These are phyloP conservation scores for Chamaea fasciata DNA, from an alignment of 2,113 vertebrate species.

Conservation along the genomic window DNA sequence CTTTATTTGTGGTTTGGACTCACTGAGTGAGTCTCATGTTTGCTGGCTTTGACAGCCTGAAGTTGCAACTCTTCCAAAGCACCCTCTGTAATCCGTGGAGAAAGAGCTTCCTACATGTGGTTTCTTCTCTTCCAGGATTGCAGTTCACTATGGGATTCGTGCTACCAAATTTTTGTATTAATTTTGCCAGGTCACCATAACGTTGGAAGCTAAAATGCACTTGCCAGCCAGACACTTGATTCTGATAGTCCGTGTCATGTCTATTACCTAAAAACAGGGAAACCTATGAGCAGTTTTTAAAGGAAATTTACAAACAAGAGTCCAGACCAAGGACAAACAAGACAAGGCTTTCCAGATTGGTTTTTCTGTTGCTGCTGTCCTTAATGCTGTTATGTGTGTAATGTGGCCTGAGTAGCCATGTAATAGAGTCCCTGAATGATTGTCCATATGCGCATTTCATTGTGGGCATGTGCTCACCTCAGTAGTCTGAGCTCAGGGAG, in stretches of 20 bases:
- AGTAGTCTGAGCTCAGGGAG: not conserved
- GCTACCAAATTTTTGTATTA: not conserved
- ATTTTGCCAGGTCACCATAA: not conserved
- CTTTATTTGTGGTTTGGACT: not conserved
- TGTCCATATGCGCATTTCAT: not conserved
- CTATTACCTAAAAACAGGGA: not conserved
- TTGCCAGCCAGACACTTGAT: not conserved
- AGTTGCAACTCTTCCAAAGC: not conserved
- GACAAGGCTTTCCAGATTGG: not conserved
- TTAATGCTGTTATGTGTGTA: not conserved
- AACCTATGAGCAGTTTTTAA: not conserved
- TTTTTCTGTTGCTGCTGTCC: not conserved
- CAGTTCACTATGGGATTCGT: not conserved
- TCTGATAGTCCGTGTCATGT: not conserved
- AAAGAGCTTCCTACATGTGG: not conserved
- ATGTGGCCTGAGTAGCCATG: not conserved
- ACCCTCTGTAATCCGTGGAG: not conserved
- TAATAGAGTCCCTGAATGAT: not conserved
- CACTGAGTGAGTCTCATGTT: accelerated
- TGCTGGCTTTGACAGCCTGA: not conserved
- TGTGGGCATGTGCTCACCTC: not conserved
- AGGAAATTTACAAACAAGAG: not conserved
- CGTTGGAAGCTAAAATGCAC: not conserved
- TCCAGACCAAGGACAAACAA: not conserved
- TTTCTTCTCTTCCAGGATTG: not conserved